These are phyloP conservation scores for Drosophila repletoides DNA, from an alignment of 1,140 invertebrate species.

Conservation along the genomic window DNA sequence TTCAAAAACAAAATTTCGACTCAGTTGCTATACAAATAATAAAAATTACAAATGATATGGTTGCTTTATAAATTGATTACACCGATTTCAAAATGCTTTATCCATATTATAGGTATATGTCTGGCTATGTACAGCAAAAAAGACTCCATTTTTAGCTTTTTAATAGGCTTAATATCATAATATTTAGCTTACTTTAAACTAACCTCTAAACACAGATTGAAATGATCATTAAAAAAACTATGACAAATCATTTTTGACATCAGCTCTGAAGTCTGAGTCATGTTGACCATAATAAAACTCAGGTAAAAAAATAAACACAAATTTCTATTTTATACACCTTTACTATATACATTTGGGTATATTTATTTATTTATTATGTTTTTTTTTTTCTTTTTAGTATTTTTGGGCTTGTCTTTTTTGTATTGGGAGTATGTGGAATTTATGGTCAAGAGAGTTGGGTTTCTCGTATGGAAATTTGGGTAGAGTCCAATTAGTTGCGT, in stretches of 20 bases:
- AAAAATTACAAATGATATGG: too few species aligned
- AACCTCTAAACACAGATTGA: too few species aligned
- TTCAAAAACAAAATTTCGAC: conserved; percentile 33
- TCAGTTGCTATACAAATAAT: too few species aligned
- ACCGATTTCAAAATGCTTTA: too few species aligned
- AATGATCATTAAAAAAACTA: conserved; percentile 42
- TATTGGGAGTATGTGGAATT: conserved; percentile 24
- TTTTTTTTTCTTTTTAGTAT: conserved; percentile 13
- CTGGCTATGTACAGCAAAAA: too few species aligned
- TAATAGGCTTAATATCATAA: too few species aligned
- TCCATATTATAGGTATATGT: too few species aligned
- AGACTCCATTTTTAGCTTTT: too few species aligned
- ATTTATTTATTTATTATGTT: conserved; percentile 36
- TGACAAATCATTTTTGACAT: conserved; percentile 55
- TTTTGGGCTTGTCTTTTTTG: conserved; percentile 47
- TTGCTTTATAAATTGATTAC: too few species aligned
- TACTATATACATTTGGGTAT: conserved; percentile 24
- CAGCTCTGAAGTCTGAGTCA: conserved; percentile 33
- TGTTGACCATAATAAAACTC: not conserved
- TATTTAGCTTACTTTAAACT: too few species aligned
- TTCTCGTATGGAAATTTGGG: conserved; percentile 2
- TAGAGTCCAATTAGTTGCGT: conserved; percentile 53
- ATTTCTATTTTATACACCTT: conserved; percentile 53
- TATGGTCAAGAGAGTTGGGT: not conserved
- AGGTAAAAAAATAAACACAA: conserved; percentile 19